Conservation (phyloP, 2,888 invertebrate species). For the Cheilosia variabilis region DNA sequence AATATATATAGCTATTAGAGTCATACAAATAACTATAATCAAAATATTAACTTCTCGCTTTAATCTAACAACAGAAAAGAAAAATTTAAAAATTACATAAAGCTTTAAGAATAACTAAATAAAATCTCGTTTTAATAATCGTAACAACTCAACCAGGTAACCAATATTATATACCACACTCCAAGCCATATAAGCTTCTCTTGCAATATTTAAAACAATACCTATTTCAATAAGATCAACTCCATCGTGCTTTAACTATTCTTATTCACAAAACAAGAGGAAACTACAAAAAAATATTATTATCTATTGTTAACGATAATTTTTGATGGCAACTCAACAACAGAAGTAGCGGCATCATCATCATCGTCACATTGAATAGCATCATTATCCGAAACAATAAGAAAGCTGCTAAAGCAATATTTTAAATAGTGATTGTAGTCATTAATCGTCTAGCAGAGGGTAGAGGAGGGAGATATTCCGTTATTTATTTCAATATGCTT, state of each 20-base stretch:
- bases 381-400: conserved; percentile 15
- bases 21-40: conserved; percentile 20
- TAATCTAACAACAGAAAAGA: conserved; percentile 3
- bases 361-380: background rate
- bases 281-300: background rate
- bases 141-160: conserved; percentile 17
- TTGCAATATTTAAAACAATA: conserved; percentile 13
- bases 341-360: background rate
- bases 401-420: conserved; percentile 52
- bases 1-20: background rate
- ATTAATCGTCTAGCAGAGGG: background rate
- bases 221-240: background rate
- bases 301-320: background rate
- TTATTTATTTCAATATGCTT: conserved; percentile 53
- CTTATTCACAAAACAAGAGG: conserved; percentile 21
- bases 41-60: conserved; percentile 34
- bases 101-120: conserved; percentile 17
- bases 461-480: conserved; percentile 4
- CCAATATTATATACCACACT: conserved; percentile 14
- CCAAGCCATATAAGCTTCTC: conserved; percentile 4
- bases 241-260: conserved; percentile 51
- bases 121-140: conserved; percentile 14
- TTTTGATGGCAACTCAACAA: too few relatives aligned
- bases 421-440: conserved; percentile 51
- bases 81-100: background rate